Base-by-base conservation (phyloP, 2,888 invertebrate species). In the Meloe dianella region DNA sequence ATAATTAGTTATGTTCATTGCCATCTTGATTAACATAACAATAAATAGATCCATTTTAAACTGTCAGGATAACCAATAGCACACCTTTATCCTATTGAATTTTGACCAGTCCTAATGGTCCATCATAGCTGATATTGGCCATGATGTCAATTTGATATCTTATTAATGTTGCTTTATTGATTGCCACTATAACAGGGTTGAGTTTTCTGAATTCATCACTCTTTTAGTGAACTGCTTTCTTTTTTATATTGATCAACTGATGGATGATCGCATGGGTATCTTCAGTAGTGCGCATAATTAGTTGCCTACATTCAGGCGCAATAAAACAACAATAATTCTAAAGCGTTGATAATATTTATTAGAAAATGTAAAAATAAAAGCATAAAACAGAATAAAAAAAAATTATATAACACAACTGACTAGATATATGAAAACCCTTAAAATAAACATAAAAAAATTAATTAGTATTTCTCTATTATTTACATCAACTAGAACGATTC, bases 11-110 rank as follows among this genome's bases (percentile, higher is more conserved):
- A 74, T 74, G 77, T 14, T 77, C 75, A 77, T 77, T 76, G 77
- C 75, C 74, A 78, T 77, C 77, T 54, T 77, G 79, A 79, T 79
- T 78, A 78, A 75, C 78, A 79, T 78, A 79, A 79, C 75, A 79
- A 78, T 78, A 75, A 73, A 75, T 73, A 73, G 75, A 76, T 76
- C 77, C 77, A 78, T 77, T 78, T 77, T 74, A 58, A 73, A 73
- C 75, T 75, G 75, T 75, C 77, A 77, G 71, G 71, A 71, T 64
- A 68, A 66, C 71, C 68, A 30, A 59, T 60, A 72, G 72, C 73
- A 72, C 73, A 70, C 73, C 73, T 71, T 70, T 70, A 69, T 69
- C 65, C 65, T 60, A 63, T 61, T 61, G 63, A 69, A 54, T 22
- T 27, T 69, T 64, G 64, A 60, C 64, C 54, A 67, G 38, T 32